Evolutionary conservation across 2,888 invertebrate species (phyloP), one percentile per base, ranked within the genome.

Genomic region (Alloplasta piceator): DNA sequence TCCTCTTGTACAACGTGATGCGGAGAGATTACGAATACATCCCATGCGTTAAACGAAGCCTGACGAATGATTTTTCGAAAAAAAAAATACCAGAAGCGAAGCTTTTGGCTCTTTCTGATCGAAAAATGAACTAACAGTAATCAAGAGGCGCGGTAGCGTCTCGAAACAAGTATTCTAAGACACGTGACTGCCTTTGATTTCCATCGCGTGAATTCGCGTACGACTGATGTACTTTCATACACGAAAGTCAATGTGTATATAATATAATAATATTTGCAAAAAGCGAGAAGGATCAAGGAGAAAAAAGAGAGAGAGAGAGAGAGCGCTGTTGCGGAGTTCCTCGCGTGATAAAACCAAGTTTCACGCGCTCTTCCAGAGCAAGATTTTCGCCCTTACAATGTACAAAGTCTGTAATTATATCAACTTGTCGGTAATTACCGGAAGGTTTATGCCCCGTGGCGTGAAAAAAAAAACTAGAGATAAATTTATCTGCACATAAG

Each of bases 351-450:
- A 71, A 61, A 78, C 60, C 70, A 48, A 81, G 78, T 81, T 81
- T 81, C 81, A 81, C 81, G 81, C 78, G 74, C 81, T 26, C 26
- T 70, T 66, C 70, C 78, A 74, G 78, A 74, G 74, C 74, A 61
- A 48, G 56, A 39, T 73, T 81, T 61, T 7, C 41, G 78, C 70
- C 61, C 48, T 78, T 70, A 81, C 81, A 81, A 78, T 74, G 81
- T 81, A 81, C 74, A 71, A 81, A 81, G 81, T 71, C 81, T 78
- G 81, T 81, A 81, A 81, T 81, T 81, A 81, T 81, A 81, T 78
- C 78, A 74, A 81, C 78, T 78, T 78, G 81, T 81, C 74, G 78
- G 78, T 78, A 71, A 81, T 81, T 81, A 81, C 78, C 73, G 63
- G 46, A 61, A 81, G 70, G 81, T 81, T 78, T 74, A 66, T 81